Evolutionary conservation across 2,797 vertebrate species (phyloP).

Genomic region (Anableps anableps): DNA sequence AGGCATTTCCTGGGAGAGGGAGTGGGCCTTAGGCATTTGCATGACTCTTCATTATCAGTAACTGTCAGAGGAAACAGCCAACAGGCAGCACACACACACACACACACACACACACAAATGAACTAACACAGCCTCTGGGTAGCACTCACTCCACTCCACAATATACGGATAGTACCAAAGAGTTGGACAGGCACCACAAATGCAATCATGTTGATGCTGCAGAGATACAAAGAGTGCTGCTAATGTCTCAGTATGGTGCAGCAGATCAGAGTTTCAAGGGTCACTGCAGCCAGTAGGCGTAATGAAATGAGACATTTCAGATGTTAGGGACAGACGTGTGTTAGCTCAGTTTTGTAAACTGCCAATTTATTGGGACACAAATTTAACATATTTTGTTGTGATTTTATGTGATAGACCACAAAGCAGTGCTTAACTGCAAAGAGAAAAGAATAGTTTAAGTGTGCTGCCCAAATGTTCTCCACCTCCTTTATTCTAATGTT

Average conservation of each 20-base stretch:
- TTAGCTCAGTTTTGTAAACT: background rate
- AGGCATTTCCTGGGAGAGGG: slow-evolving; percentile 11
- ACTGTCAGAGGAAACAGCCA: slow-evolving; percentile 75
- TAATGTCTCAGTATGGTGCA: slow-evolving; percentile 14
- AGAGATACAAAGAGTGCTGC: slow-evolving; percentile 43
- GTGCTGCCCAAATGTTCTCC: background rate
- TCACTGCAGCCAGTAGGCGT: slow-evolving; percentile 15
- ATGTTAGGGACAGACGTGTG: background rate
- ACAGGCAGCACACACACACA: slow-evolving; percentile 55
- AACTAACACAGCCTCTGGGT: slow-evolving; percentile 43
- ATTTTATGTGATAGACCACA: background rate
- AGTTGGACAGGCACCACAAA: slow-evolving; percentile 63
- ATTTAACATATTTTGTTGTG: background rate
- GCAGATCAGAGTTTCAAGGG: slow-evolving; percentile 38
- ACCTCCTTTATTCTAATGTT: background rate
- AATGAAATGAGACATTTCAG: slow-evolving; percentile 4
- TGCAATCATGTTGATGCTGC: slow-evolving; percentile 67
- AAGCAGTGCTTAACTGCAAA: background rate
- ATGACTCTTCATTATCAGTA: slow-evolving; percentile 75
- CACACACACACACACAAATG: slow-evolving; percentile 21
- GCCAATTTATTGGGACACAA: background rate
- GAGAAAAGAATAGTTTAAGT: background rate
- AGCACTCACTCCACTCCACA: slow-evolving; percentile 34
- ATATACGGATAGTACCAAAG: slow-evolving; percentile 57
- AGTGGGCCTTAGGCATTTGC: slow-evolving; percentile 67